phyloP scores from a whole-genome alignment of 2,113 vertebrate species.

The Mohoua ochrocephala region DNA sequence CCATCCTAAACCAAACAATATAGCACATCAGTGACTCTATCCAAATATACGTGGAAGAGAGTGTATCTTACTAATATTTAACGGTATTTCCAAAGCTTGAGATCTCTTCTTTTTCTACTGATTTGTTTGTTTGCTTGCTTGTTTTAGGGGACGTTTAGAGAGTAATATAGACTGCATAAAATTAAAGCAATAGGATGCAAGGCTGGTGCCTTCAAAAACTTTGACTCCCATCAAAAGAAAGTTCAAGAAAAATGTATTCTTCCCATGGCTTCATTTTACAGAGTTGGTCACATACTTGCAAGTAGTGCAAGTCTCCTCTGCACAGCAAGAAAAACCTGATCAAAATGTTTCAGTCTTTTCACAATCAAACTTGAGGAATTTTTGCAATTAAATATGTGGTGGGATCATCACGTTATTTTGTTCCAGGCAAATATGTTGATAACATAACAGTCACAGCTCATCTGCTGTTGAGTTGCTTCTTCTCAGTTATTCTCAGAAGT shows the following conservation, averaged over 20 bases:
- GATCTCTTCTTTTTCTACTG: not conserved
- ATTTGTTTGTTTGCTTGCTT: not conserved
- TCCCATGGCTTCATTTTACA: not conserved
- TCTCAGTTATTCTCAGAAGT: not conserved
- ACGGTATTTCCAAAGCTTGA: not conserved
- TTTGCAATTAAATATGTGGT: not conserved
- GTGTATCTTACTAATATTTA: not conserved
- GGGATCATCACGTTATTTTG: not conserved
- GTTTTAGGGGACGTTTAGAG: not conserved
- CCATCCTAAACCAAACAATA: not conserved
- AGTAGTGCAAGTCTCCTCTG: not conserved
- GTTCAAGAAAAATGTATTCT: not conserved
- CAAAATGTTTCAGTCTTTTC: not conserved
- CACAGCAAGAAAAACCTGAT: not conserved
- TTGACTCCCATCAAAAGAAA: not conserved
- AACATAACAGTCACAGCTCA: not conserved
- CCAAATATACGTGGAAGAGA: not conserved
- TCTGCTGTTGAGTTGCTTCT: conserved; percentile 26
- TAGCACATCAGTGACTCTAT: not conserved
- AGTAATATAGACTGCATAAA: not conserved
- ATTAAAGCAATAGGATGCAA: not conserved
- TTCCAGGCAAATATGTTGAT: conserved; percentile 1
- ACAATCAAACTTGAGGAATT: not conserved
- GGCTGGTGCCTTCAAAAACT: not conserved
- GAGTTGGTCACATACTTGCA: not conserved